These are phyloP conservation scores for Ceratosolen fusciceps DNA, from an alignment of 1,140 invertebrate genomes.

Conservation along the genomic window DNA sequence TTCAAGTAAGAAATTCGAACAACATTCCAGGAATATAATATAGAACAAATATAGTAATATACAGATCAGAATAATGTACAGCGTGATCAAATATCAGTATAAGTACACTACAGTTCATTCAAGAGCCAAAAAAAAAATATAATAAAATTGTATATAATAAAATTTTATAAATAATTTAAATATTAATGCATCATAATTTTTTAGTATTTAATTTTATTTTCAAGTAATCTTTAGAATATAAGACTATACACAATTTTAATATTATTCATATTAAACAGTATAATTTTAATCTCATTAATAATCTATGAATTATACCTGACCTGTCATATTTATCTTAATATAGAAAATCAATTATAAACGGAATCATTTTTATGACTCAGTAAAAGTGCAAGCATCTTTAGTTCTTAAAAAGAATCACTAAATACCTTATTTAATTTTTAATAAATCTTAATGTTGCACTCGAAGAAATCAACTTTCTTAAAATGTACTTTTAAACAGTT, in stretches of 20 bases:
- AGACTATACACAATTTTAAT: slow-evolving; percentile 52
- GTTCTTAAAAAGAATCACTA: too few species aligned
- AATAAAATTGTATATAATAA: slow-evolving; percentile 38
- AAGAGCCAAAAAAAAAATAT: slow-evolving; percentile 32
- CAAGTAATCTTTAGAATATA: slow-evolving; percentile 41
- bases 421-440: slow-evolving; percentile 56
- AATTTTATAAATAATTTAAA: too few species aligned
- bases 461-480: slow-evolving; percentile 65
- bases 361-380: slow-evolving; percentile 58
- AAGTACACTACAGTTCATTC: slow-evolving; percentile 51
- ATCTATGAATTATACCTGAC: slow-evolving; percentile 56
- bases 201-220: slow-evolving; percentile 2
- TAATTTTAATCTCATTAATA: slow-evolving; percentile 43
- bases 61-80: slow-evolving; percentile 5
- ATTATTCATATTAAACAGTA: slow-evolving; percentile 49
- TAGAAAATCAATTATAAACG: slow-evolving; percentile 62
- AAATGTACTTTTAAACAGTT: slow-evolving; percentile 55
- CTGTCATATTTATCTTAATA: slow-evolving; percentile 61
- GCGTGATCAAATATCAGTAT: slow-evolving; percentile 46
- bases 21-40: not conserved
- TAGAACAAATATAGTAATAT: not conserved
- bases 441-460: slow-evolving; percentile 61
- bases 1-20: slow-evolving; percentile 8
- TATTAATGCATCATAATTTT: slow-evolving; percentile 20
- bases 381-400: too few species aligned